Percentiles rank a stretch among this genome's conserved stretches.
Evolutionary conservation across 2,888 invertebrate species (phyloP).

Genomic region (Drosophila paranaensis): DNA sequence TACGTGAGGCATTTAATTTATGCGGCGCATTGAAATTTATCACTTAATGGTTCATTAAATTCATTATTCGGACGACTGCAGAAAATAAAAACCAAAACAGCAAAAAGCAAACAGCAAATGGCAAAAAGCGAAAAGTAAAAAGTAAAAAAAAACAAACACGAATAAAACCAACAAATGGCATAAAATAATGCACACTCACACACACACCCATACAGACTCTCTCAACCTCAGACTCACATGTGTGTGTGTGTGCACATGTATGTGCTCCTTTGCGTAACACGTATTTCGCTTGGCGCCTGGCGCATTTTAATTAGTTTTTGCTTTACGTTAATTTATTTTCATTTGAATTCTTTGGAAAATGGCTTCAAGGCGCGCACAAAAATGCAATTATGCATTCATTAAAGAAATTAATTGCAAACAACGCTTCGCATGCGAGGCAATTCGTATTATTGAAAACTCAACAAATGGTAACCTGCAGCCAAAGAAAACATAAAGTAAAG

Average conservation of each 20-base stretch:
- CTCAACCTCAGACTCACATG: conserved; percentile 1
- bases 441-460: conserved; percentile 67
- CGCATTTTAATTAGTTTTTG: conserved; percentile 79
- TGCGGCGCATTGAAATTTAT: conserved; percentile 81
- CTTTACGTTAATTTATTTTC: conserved; percentile 81
- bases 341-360: conserved; percentile 78
- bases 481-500: conserved; percentile 3
- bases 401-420: conserved; percentile 81
- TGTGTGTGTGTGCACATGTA: conserved; percentile 7
- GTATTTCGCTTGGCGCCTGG: conserved; percentile 62
- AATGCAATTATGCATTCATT: conserved; percentile 82
- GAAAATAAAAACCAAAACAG: conserved; percentile 51
- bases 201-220: conserved; percentile 7
- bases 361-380: conserved; percentile 76
- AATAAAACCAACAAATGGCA: conserved; percentile 51
- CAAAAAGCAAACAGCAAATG: conserved; percentile 15
- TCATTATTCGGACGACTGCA: conserved; percentile 79
- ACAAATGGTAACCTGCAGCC: conserved; percentile 54
- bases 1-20: conserved; percentile 74
- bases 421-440: conserved; percentile 65
- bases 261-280: conserved; percentile 32
- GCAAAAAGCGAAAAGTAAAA: conserved; percentile 16
- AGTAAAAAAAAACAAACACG: conserved; percentile 29
- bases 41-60: conserved; percentile 84
- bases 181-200: conserved; percentile 60